Evolutionary conservation across 2,797 vertebrate genomes (phyloP).

Genomic region (Sebastes vulpes): DNA sequence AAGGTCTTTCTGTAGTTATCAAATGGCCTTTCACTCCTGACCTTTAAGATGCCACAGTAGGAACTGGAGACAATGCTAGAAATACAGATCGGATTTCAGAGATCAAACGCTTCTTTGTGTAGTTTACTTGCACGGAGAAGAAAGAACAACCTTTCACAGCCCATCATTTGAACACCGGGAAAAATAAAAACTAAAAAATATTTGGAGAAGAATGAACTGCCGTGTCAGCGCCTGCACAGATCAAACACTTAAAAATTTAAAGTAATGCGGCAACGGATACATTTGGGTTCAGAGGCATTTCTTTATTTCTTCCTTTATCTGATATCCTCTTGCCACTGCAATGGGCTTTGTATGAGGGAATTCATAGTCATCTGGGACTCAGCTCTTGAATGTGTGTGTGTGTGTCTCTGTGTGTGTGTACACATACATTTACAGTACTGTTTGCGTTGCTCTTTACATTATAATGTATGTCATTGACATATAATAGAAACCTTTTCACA

Average conservation of each 20-base stretch:
- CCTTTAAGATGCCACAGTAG: constrained; percentile 88
- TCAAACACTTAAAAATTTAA: constrained; percentile 61
- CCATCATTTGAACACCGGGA: constrained; percentile 55
- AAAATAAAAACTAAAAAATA: constrained; percentile 59
- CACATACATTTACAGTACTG: constrained; percentile 2
- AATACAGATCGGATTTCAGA: constrained; percentile 83
- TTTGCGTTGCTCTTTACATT: constrained; percentile 40
- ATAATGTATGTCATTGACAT: constrained; percentile 51
- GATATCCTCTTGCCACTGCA: constrained; percentile 33
- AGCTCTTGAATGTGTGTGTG: neutral
- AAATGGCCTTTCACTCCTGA: constrained; percentile 88
- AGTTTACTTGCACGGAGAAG: constrained; percentile 76
- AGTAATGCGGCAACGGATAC: constrained; percentile 23
- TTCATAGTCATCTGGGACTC: constrained; percentile 28
- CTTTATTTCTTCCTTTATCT: constrained; percentile 50
- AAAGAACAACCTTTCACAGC: constrained; percentile 75
- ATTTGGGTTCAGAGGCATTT: constrained; percentile 45
- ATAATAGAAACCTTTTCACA: constrained; percentile 40
- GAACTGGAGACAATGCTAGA: constrained; percentile 84
- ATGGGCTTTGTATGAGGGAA: constrained; percentile 42
- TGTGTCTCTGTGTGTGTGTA: constrained; percentile 24
- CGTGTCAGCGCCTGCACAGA: constrained; percentile 45
- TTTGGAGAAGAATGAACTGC: constrained; percentile 60
- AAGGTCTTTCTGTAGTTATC: constrained; percentile 87
- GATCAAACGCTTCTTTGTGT: constrained; percentile 84